phyloP scores from a whole-genome alignment of 2,797 vertebrate genomes.

The Denticeps clupeoides region DNA sequence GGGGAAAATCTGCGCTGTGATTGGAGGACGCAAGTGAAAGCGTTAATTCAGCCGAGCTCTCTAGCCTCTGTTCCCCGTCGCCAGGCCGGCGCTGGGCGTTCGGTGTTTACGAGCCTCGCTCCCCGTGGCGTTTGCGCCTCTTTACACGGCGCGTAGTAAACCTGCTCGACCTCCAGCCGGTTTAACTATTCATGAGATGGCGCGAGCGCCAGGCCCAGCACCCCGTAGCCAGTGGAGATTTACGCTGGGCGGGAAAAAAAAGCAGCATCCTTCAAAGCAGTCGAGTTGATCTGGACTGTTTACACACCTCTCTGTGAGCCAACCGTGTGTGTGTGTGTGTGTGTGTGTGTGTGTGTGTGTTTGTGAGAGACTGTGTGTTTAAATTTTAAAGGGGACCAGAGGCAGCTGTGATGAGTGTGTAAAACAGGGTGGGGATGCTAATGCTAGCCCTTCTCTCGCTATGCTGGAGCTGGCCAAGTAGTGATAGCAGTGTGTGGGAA shows the following conservation, averaged over 20 bases:
- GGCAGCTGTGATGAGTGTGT: conserved; percentile 6
- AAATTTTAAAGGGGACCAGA: conserved; percentile 6
- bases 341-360: neutral
- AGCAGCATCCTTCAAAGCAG: too few relatives aligned
- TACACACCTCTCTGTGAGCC: too few relatives aligned
- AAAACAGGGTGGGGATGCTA: conserved; percentile 10
- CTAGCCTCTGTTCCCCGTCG: too few relatives aligned
- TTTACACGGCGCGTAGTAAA: conserved; percentile 47
- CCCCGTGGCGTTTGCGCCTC: conserved; percentile 37
- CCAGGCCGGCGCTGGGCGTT: too few relatives aligned
- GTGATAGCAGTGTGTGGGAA: neutral
- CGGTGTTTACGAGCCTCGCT: too few relatives aligned
- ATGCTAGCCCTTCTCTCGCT: conserved; percentile 10
- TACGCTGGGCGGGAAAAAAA: neutral
- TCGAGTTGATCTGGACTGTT: too few relatives aligned
- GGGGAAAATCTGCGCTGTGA: too few relatives aligned
- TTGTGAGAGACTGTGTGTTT: neutral
- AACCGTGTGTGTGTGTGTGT: neutral
- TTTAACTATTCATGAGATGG: conserved; percentile 42
- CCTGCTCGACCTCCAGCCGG: conserved; percentile 35
- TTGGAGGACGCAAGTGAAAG: too few relatives aligned
- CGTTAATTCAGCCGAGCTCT: too few relatives aligned
- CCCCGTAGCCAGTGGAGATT: neutral
- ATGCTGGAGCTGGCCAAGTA: neutral
- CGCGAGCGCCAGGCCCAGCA: conserved; percentile 20